Percentiles rank a stretch among this genome's conserved stretches.
Evolutionary conservation across 1,140 invertebrate species (phyloP).

Genomic region (Pseudobourletiella spinata): DNA sequence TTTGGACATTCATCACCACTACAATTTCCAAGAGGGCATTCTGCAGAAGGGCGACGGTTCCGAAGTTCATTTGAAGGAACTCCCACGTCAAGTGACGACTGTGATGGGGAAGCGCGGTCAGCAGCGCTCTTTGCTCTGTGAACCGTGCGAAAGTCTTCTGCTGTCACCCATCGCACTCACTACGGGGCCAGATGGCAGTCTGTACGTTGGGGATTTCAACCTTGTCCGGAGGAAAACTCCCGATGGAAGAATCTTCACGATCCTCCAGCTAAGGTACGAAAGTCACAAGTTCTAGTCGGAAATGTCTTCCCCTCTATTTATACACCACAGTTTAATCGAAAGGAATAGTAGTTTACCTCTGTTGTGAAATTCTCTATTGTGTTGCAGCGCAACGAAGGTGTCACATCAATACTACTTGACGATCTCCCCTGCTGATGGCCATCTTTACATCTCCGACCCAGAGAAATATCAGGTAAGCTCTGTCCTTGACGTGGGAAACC

Average conservation of each 20-base stretch:
- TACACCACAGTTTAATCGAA: not conserved
- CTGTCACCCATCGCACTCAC: conserved; percentile 86
- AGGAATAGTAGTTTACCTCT: no score
- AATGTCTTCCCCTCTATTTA: not conserved
- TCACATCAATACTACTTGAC: conserved; percentile 92
- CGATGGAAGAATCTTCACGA: conserved; percentile 81
- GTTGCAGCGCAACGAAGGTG: conserved; percentile 73
- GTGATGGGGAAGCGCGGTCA: conserved; percentile 82
- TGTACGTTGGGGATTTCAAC: conserved; percentile 97
- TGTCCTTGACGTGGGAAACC: no score
- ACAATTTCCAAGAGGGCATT: conserved; percentile 70
- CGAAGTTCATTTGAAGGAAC: conserved; percentile 84
- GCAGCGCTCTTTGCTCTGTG: conserved; percentile 63
- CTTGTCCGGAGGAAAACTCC: conserved; percentile 84
- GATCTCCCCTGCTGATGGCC: conserved; percentile 87
- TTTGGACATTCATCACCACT: conserved; percentile 54
- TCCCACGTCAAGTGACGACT: conserved; percentile 73
- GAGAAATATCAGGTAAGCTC: conserved; percentile 65
- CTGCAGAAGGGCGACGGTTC: conserved; percentile 93
- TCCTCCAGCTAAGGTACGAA: conserved; percentile 82
- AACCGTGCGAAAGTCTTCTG: conserved; percentile 73
- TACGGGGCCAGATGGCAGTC: conserved; percentile 86
- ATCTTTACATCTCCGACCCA: conserved; percentile 91
- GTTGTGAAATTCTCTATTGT: no score
- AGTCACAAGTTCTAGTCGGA: not conserved